These are phyloP conservation scores for Meandrusa payeni DNA, from an alignment of 2,888 invertebrate species.

Conservation along the genomic window DNA sequence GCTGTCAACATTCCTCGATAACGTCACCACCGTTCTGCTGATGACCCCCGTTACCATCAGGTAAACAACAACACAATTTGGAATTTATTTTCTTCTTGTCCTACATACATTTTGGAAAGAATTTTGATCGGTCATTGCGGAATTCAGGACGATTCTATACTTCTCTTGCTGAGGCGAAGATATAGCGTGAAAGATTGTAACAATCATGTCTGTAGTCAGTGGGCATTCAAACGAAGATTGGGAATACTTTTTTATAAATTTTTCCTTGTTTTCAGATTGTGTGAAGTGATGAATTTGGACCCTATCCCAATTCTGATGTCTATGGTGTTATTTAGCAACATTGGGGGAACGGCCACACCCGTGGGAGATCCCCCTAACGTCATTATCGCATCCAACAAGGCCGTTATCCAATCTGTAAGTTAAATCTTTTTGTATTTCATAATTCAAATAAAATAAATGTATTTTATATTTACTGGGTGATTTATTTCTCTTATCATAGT, in stretches of 20 bases:
- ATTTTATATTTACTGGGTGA: no score
- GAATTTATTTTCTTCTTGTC: neutral
- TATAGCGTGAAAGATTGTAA: no score
- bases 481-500: no score
- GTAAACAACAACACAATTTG: conserved; percentile 53
- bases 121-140: no score
- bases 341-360: conserved; percentile 94
- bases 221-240: no score
- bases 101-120: no score
- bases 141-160: no score
- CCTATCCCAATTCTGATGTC: conserved; percentile 93
- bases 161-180: no score
- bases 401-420: conserved; percentile 84
- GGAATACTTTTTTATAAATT: no score
- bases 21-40: conserved; percentile 91
- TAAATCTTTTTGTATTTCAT: neutral
- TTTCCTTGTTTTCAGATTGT: conserved; percentile 84
- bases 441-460: neutral
- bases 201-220: no score
- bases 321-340: conserved; percentile 92
- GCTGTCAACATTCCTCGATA: conserved; percentile 91
- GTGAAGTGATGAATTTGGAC: conserved; percentile 93
- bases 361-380: conserved; percentile 97
- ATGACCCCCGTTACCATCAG: conserved; percentile 94
- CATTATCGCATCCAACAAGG: conserved; percentile 90